These are phyloP conservation scores for Myotis pilosus DNA, from an alignment of 2,797 vertebrate species.

Conservation along the genomic window DNA sequence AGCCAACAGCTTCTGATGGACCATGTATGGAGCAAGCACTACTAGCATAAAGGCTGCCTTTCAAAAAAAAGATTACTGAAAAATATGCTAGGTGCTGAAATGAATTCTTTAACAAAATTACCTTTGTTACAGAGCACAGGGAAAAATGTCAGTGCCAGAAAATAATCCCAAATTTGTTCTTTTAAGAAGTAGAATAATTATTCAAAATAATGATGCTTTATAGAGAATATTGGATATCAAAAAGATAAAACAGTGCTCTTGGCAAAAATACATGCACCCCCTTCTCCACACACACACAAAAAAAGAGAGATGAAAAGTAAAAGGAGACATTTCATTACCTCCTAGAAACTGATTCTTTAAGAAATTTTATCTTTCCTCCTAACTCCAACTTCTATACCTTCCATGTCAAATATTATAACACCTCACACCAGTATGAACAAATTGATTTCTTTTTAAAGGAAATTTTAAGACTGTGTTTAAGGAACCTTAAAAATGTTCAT, in stretches of 20 bases:
- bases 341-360: background rate
- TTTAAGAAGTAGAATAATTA: background rate
- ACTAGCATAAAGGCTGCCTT: background rate
- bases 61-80: background rate
- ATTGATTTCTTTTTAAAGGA: background rate
- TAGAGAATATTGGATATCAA: background rate
- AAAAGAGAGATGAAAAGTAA: background rate
- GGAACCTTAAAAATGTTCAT: background rate
- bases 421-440: background rate
- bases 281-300: background rate
- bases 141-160: background rate
- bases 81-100: background rate
- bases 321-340: background rate
- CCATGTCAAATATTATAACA: background rate
- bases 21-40: background rate
- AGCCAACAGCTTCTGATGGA: background rate
- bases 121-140: background rate
- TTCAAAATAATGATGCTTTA: background rate
- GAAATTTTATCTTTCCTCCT: background rate
- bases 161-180: background rate
- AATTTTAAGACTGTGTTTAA: background rate
- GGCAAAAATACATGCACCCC: background rate
- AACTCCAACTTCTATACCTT: conserved; percentile 5
- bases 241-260: conserved; percentile 4
- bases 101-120: background rate